Percentiles rank a stretch among this genome's conserved stretches.
Conservation (phyloP, 2,797 vertebrate genomes). For the Manis pentadactyla region DNA sequence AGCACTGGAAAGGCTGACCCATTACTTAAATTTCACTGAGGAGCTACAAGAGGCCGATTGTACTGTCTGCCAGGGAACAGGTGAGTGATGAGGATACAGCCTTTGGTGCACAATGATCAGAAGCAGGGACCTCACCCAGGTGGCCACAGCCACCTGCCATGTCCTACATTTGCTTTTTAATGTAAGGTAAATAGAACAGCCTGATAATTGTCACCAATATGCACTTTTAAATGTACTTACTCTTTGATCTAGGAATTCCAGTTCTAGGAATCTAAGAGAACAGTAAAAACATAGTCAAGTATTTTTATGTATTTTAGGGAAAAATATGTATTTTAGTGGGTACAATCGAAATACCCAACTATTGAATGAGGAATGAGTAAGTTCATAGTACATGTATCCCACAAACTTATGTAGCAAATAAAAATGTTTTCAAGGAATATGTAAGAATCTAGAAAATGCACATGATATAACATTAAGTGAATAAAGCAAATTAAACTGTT, state of each 20-base stretch:
- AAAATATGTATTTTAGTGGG: slow-evolving; percentile 10
- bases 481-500: slow-evolving; percentile 3
- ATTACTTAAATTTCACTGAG: slow-evolving; percentile 81
- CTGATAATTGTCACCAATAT: background rate
- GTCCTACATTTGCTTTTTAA: background rate
- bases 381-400: background rate
- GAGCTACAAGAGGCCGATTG: slow-evolving; percentile 77
- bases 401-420: background rate
- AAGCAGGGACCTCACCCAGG: background rate
- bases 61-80: slow-evolving; percentile 50
- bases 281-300: background rate
- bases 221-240: slow-evolving; percentile 43
- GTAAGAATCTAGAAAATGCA: background rate
- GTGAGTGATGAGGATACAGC: background rate
- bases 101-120: slow-evolving; percentile 8
- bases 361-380: background rate
- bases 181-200: background rate
- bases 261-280: background rate
- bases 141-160: background rate
- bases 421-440: slow-evolving; percentile 19
- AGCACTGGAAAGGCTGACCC: slow-evolving; percentile 75
- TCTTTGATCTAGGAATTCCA: slow-evolving; percentile 49
- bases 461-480: background rate
- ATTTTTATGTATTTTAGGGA: slow-evolving; percentile 34
- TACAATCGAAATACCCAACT: slow-evolving; percentile 20